Evolutionary conservation across 2,888 invertebrate genomes (phyloP), one percentile per base, ranked within the genome.

Genomic region (Lasioglossum lativentre): DNA sequence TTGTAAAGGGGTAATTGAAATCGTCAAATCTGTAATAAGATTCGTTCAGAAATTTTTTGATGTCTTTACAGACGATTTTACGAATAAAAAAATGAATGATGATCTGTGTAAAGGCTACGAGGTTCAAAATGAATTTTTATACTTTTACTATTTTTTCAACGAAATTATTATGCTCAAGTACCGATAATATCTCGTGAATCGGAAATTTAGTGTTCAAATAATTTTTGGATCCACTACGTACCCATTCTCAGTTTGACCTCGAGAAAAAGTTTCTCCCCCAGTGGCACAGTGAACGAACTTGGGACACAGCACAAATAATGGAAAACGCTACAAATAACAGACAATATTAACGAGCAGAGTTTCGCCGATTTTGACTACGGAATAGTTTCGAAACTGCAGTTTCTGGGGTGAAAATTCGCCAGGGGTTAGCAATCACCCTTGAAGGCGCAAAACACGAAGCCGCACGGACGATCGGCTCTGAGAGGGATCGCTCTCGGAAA

Each of bases 321-420:
- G 42, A 45, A 45, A 71, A 42, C 27, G 40, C 16, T 71, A 71
- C 42, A 71, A 71, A 45, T 45, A 71, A 71, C 71, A 16, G 71
- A 27, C 42, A 42, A 45, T 71, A 71, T 71, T 45, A 45, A 45
- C 42, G 71, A 42, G 42, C 71, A 14, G 27, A 71, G 42, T 71
- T 45, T 45, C 19, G 27, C 0, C 8, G 52, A 5, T 56, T 56
- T 42, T 27, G 27, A 27, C 27, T 45, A 42, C 42, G 42, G 27
- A 71, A 71, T 71, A 71, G 71, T 71, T 71, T 16, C 27, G 42
- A 16, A 42, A 71, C n/a, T 42, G 16, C 42, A 71, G 42, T 42
- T 71, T 27, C 27, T 27, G 5, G 27, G 27, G 27, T 4, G 66
- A 78, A 23, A 78, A 78, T 78, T 78, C 52, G 16, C 12, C 6